Evolutionary conservation across 2,888 invertebrate genomes (phyloP).

Genomic region (Craniophora ligustri): DNA sequence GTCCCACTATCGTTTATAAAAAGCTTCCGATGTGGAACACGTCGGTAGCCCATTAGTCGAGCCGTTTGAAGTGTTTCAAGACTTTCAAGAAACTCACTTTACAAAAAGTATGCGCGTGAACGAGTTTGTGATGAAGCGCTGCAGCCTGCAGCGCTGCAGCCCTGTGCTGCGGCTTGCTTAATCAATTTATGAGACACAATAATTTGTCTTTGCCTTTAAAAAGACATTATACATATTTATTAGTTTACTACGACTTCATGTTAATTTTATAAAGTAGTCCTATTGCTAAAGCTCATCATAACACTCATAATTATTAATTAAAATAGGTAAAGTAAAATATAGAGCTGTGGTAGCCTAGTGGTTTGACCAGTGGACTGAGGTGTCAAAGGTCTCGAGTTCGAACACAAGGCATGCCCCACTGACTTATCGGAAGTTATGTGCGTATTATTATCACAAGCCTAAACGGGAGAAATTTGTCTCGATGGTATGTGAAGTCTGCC

Average conservation of each 20-base stretch:
- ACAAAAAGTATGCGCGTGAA: constrained; percentile 40
- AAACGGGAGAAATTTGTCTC: too few species aligned
- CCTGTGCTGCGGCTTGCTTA: constrained; percentile 16
- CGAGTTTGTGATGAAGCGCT: constrained; percentile 38
- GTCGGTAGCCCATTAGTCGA: constrained; percentile 57
- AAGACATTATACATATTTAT: not conserved
- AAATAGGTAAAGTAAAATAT: too few species aligned
- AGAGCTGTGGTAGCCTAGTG: too few species aligned
- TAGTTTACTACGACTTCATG: too few species aligned
- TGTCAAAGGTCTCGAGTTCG: too few species aligned
- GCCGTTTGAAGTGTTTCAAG: constrained; percentile 52
- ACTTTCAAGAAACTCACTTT: constrained; percentile 55
- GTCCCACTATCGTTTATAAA: constrained; percentile 55
- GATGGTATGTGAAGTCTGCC: too few species aligned
- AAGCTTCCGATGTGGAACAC: constrained; percentile 59
- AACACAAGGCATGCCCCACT: too few species aligned
- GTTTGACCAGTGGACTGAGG: too few species aligned
- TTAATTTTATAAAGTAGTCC: too few species aligned
- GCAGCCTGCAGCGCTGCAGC: constrained; percentile 39
- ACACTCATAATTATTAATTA: too few species aligned
- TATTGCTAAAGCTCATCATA: constrained; percentile 11
- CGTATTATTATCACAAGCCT: too few species aligned
- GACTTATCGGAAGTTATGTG: too few species aligned
- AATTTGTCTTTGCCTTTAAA: constrained; percentile 25
- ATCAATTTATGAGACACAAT: constrained; percentile 49